Conservation (phyloP, 2,113 vertebrate species). For the Columba livia region DNA sequence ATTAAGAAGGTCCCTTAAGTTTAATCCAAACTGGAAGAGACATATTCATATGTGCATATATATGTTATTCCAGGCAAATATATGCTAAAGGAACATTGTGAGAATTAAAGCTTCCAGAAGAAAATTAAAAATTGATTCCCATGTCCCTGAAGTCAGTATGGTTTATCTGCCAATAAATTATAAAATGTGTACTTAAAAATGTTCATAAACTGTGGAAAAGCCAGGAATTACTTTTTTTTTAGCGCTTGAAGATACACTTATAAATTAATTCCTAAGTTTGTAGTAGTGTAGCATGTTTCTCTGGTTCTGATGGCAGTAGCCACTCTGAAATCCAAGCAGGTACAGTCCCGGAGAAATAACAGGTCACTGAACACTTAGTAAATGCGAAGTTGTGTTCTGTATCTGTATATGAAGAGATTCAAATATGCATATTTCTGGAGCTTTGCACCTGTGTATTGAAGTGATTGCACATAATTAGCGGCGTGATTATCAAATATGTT, state of each 20-base stretch:
- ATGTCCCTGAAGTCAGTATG: background rate
- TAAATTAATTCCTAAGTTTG: background rate
- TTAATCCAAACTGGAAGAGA: conserved; percentile 56
- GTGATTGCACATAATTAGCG: conserved; percentile 63
- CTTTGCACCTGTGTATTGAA: conserved; percentile 64
- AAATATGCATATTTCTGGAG: conserved; percentile 37
- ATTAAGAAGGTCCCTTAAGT: conserved; percentile 58
- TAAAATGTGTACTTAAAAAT: background rate
- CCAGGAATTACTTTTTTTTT: background rate
- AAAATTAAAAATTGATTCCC: conserved; percentile 56
- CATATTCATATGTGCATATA: background rate
- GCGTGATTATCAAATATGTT: conserved; percentile 65
- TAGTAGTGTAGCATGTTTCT: background rate
- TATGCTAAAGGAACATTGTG: conserved; percentile 16
- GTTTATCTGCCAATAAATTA: background rate
- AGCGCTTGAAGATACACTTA: background rate
- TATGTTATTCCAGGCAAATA: conserved; percentile 29
- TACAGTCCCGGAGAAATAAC: background rate
- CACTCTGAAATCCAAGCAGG: background rate
- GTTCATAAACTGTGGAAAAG: background rate
- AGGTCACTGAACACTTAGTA: background rate
- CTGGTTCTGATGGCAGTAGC: background rate
- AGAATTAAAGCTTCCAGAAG: conserved; percentile 52
- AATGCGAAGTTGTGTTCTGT: background rate
- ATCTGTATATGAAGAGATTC: background rate